phyloP scores from a whole-genome alignment of 1,140 invertebrate species.

The Brachionus asplanchnoidis region DNA sequence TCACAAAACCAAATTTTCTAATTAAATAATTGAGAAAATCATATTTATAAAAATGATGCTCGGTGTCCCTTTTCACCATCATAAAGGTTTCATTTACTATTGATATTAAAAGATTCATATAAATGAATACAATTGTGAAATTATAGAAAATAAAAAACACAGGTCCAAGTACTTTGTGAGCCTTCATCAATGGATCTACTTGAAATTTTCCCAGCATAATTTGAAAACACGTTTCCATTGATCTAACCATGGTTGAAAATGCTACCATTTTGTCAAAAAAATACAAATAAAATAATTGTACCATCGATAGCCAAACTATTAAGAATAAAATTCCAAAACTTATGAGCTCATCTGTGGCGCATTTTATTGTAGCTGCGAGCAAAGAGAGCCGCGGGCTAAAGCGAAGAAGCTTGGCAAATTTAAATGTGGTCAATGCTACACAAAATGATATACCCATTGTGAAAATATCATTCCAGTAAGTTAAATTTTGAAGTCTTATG shows the following conservation, averaged over 20 bases:
- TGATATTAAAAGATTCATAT: conserved; percentile 31
- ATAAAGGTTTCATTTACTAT: conserved; percentile 24
- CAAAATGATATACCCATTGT: conserved; percentile 58
- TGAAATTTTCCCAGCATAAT: conserved; percentile 41
- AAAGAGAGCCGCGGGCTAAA: conserved; percentile 57
- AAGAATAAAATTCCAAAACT: conserved; percentile 56
- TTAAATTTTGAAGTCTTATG: conserved; percentile 59
- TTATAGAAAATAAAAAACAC: conserved; percentile 14
- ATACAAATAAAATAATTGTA: conserved; percentile 60
- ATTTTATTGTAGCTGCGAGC: conserved; percentile 52
- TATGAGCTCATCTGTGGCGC: conserved; percentile 49
- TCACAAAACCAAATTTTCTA: neutral
- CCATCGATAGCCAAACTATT: conserved; percentile 55
- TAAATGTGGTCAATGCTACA: conserved; percentile 59
- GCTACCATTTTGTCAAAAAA: conserved; percentile 47
- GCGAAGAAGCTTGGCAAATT: conserved; percentile 60
- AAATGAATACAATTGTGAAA: conserved; percentile 12
- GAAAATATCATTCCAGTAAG: conserved; percentile 59
- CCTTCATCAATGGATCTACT: conserved; percentile 3
- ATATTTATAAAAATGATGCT: neutral
- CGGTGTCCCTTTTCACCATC: conserved; percentile 23
- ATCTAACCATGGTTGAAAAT: neutral
- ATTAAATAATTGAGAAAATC: conserved; percentile 8
- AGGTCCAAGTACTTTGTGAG: neutral
- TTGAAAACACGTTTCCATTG: conserved; percentile 38